Conservation (phyloP, 2,888 invertebrate species). For the Ophion costatus region DNA sequence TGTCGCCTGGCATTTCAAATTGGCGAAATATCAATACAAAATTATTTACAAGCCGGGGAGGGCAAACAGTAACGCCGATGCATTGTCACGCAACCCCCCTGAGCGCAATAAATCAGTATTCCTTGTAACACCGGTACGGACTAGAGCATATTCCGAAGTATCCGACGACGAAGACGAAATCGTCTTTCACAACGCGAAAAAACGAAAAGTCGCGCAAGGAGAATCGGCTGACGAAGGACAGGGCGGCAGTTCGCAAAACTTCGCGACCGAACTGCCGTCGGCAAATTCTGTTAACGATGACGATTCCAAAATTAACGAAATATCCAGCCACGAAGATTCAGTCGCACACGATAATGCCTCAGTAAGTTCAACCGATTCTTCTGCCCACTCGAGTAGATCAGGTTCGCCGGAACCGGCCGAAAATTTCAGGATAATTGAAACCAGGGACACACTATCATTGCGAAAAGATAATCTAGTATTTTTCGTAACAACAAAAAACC, state of each 20-base stretch:
- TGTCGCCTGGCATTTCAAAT: conserved; percentile 72
- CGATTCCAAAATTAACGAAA: no score
- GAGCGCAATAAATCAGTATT: conserved; percentile 1
- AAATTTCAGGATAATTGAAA: not conserved
- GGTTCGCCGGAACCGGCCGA: not conserved
- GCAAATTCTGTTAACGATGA: not conserved
- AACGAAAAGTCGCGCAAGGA: conserved; percentile 1
- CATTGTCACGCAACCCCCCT: conserved; percentile 64
- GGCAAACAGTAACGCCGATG: conserved; percentile 75
- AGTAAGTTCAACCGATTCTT: no score
- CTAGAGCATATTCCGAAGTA: not conserved
- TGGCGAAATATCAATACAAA: conserved; percentile 74
- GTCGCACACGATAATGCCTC: no score
- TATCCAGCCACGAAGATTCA: no score
- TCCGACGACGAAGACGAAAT: conserved; percentile 15
- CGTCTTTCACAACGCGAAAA: not conserved
- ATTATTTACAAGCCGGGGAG: conserved; percentile 74
- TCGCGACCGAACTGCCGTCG: not conserved
- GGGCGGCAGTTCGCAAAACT: no score
- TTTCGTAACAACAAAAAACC: conserved; percentile 29
- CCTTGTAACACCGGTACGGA: conserved; percentile 11
- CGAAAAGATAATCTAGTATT: conserved; percentile 51
- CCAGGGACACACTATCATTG: conserved; percentile 42
- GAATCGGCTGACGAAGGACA: not conserved
- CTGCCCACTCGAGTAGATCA: conserved; percentile 1